Percentiles rank a stretch among this genome's conserved stretches.
Evolutionary conservation across 2,888 invertebrate genomes (phyloP).

Genomic region (Cyrtodaria siliqua): DNA sequence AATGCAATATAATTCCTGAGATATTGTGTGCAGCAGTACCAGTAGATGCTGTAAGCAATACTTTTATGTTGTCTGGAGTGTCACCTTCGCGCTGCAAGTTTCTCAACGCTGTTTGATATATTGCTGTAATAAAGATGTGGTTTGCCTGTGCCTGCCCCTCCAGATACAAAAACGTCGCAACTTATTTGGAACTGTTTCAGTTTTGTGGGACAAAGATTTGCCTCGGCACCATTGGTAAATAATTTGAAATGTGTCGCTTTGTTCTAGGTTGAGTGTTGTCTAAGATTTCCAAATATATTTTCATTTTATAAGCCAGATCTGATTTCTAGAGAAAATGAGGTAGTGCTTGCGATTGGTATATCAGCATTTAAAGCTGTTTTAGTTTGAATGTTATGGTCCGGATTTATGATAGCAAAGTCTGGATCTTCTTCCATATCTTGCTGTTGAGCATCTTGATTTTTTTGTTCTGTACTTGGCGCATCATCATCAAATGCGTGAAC

Average conservation of each 20-base stretch:
- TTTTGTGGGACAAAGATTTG: constrained; percentile 20
- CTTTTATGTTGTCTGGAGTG: constrained; percentile 40
- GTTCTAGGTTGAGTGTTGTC: constrained; percentile 15
- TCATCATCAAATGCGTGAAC: constrained; percentile 28
- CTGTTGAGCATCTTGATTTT: constrained; percentile 12
- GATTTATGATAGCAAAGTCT: constrained; percentile 17
- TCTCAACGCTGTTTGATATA: constrained; percentile 54
- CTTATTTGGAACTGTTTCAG: constrained; percentile 9
- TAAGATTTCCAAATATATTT: background rate
- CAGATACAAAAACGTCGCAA: constrained; percentile 56
- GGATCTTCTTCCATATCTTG: constrained; percentile 6
- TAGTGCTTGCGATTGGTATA: background rate
- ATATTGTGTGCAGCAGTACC: constrained; percentile 60
- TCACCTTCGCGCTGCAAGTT: constrained; percentile 34
- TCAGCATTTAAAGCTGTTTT: constrained; percentile 13
- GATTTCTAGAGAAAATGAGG: background rate
- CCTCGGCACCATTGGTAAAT: constrained; percentile 39
- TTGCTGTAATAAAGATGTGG: constrained; percentile 49
- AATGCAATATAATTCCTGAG: constrained; percentile 53
- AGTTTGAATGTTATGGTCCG: background rate
- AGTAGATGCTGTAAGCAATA: constrained; percentile 56
- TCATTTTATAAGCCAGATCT: background rate
- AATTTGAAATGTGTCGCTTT: constrained; percentile 20
- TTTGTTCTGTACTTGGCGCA: constrained; percentile 22
- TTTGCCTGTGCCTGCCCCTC: constrained; percentile 62